A percentile compares a stretch with the other conserved stretches of the same genome.
Conservation (phyloP, 2,113 vertebrate species). For the Phyllostomus discolor region DNA sequence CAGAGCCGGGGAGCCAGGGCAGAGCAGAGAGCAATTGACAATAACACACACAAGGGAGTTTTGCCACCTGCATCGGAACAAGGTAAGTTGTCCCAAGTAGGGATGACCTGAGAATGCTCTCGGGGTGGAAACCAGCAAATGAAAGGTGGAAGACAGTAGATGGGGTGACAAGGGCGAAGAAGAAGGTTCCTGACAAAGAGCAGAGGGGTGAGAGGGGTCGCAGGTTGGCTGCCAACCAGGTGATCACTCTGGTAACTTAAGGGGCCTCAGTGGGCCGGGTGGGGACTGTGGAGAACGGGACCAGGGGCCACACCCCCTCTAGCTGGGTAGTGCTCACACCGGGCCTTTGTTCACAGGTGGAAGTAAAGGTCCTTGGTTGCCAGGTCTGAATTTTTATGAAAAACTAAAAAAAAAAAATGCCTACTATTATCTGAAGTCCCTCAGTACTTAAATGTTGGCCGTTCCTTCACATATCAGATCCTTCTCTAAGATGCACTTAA, state of each 20-base stretch:
- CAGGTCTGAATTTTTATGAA: neutral
- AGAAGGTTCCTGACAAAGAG: neutral
- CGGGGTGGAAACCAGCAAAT: neutral
- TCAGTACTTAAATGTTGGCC: neutral
- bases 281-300: rapidly evolving
- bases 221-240: neutral
- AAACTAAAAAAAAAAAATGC: neutral
- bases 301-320: neutral
- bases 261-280: neutral
- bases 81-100: neutral
- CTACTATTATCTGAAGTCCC: neutral
- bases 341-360: neutral
- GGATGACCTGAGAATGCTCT: neutral
- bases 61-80: neutral
- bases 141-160: neutral
- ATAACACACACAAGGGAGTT: neutral
- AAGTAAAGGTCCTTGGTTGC: neutral
- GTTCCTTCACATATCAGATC: neutral
- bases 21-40: neutral
- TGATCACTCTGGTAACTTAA: too few species aligned
- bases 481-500: neutral
- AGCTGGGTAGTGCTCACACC: neutral
- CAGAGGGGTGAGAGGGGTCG: neutral
- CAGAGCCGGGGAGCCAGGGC: neutral
- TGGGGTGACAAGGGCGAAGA: neutral